A percentile compares a stretch with the other conserved stretches of the same genome.
Evolutionary conservation across 2,113 vertebrate species (phyloP).

Genomic region (Dendropsophus ebraccatus): DNA sequence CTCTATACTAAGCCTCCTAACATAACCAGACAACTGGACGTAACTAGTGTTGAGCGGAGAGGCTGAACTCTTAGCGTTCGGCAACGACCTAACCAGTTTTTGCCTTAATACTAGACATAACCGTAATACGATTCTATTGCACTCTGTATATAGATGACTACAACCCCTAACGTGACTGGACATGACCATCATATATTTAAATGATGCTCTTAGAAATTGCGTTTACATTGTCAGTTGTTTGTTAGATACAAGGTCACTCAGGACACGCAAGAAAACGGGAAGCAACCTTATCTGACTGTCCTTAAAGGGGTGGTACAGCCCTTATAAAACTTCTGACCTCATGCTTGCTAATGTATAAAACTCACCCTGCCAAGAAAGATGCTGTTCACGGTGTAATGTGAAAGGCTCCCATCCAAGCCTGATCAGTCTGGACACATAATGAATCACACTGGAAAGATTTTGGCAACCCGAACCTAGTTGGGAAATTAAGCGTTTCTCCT

Average conservation of each 20-base stretch:
- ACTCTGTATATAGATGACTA: not conserved
- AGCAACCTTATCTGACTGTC: not conserved
- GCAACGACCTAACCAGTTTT: no score
- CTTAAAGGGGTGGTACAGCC: not conserved
- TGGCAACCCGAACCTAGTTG: constrained; percentile 2
- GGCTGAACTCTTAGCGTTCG: no score
- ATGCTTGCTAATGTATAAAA: not conserved
- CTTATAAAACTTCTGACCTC: not conserved
- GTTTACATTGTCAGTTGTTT: not conserved
- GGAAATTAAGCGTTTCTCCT: not conserved
- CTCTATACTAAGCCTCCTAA: not conserved
- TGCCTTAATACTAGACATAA: not conserved
- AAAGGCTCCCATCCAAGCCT: not conserved
- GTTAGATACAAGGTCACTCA: not conserved
- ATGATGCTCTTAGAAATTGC: not conserved
- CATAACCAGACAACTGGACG: not conserved
- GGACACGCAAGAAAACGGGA: not conserved
- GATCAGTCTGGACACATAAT: constrained; percentile 6
- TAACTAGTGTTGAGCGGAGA: no score
- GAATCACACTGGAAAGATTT: constrained; percentile 5
- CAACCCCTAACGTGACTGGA: not conserved
- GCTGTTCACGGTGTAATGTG: constrained; percentile 3
- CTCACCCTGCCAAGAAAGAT: constrained; percentile 15
- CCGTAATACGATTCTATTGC: not conserved
- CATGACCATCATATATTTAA: not conserved